These are phyloP conservation scores for Drosophila diplacantha DNA, from an alignment of 2,888 invertebrate species.

Conservation along the genomic window DNA sequence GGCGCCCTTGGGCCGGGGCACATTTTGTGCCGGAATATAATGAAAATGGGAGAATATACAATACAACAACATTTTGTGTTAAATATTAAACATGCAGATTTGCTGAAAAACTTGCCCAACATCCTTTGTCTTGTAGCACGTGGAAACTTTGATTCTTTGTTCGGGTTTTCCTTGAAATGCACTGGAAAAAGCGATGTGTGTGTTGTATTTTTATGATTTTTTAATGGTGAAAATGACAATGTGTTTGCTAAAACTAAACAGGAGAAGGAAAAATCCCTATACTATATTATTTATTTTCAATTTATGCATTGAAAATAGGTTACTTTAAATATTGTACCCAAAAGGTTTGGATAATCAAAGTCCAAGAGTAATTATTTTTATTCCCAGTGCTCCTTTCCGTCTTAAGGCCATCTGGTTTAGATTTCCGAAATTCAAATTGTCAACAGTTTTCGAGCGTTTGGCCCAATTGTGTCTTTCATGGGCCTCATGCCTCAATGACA, in stretches of 20 bases:
- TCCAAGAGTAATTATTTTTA: neutral
- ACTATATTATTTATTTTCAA: no score
- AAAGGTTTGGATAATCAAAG: no score
- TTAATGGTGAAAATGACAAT: no score
- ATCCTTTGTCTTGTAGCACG: conserved; percentile 45
- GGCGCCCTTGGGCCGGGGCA: conserved; percentile 25
- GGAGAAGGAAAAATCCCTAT: no score
- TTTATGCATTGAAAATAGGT: no score
- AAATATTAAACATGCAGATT: conserved; percentile 56
- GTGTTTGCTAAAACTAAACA: no score
- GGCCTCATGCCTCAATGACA: conserved; percentile 6
- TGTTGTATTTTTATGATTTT: no score
- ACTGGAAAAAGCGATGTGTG: neutral
- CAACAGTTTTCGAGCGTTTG: conserved; percentile 58
- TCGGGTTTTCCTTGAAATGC: neutral
- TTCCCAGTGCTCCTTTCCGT: neutral
- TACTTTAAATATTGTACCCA: no score
- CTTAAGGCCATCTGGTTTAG: conserved; percentile 10
- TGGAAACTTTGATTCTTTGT: conserved; percentile 41
- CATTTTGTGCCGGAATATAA: conserved; percentile 38
- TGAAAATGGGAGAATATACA: conserved; percentile 41
- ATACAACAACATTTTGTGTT: conserved; percentile 49
- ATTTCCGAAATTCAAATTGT: conserved; percentile 52
- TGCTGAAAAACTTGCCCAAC: conserved; percentile 33
- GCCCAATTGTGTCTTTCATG: conserved; percentile 53